Percentiles rank a stretch among this genome's conserved stretches.
phyloP scores from a whole-genome alignment of 92 coral and sea anemone genomes.

The Epizoanthus scotinus region DNA sequence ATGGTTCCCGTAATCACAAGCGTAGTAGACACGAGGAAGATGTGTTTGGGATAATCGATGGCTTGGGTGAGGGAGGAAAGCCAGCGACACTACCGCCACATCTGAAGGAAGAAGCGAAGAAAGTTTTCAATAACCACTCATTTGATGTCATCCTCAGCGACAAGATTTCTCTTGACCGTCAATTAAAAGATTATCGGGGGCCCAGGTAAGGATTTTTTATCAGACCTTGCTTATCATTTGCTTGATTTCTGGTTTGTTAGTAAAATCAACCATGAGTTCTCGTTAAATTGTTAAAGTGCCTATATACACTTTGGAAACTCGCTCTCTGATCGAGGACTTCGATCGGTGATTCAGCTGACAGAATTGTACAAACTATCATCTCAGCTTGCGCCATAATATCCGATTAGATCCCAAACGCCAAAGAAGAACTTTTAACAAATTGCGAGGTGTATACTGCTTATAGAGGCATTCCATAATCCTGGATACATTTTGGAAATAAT shows the following conservation, averaged over 20 bases:
- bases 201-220: conserved; percentile 78
- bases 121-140: conserved; percentile 78
- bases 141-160: conserved; percentile 84
- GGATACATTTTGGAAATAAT: too few relatives aligned
- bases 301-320: too few relatives aligned
- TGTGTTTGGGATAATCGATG: conserved; percentile 52
- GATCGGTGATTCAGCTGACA: too few relatives aligned
- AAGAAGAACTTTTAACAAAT: too few relatives aligned
- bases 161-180: conserved; percentile 75
- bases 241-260: background rate
- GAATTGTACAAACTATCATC: too few relatives aligned
- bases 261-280: background rate
- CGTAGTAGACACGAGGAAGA: conserved; percentile 17
- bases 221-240: background rate
- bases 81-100: conserved; percentile 67
- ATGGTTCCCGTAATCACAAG: background rate
- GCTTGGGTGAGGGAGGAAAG: conserved; percentile 79
- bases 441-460: too few relatives aligned
- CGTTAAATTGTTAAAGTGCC: too few relatives aligned
- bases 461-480: too few relatives aligned
- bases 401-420: too few relatives aligned
- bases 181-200: conserved; percentile 73
- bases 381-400: too few relatives aligned
- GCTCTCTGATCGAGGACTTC: too few relatives aligned
- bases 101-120: conserved; percentile 63